Base-by-base conservation (phyloP, 1,140 invertebrate species). In the Psilanteris sp. region DNA sequence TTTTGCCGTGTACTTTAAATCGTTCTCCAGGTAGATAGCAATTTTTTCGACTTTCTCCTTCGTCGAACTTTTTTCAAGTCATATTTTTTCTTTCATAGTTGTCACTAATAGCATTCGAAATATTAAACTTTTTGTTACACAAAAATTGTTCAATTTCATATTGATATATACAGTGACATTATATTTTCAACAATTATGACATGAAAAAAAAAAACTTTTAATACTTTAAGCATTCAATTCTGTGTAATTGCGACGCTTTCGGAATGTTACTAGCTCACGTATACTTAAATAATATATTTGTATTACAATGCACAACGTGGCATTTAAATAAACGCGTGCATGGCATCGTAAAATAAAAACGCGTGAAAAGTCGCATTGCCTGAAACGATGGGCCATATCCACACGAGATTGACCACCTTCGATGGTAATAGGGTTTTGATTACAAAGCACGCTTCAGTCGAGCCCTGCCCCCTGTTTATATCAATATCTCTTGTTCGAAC, bases 401-500 rank as follows among this genome's bases (percentile, higher is more conserved):
- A 72, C 14, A 61, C 75, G 81, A 83, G 81, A 86, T 88, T 87
- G 85, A 86, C 85, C 86, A 87, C 83, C 85, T 88, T 70, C 78
- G 85, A 86, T 87, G 84, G 84, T 87, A 87, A 88, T 87, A 77
- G 83, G 79, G 55, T 73, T 79, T 80, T 87, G 86, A 88, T 87
- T 87, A 87, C 85, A 88, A 88, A 87, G 85, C 83, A 82, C 81
- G 81, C 75, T 83, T 31, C 80, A 80, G 37, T 62, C 62, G 36
- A 77, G 82, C 54, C 84, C 85, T 82, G 85, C 86, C 86, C 83
- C 83, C 86, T 85, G 85, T 88, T 88, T 87, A 88, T 88, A 88
- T 87, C 87, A 88, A 87, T 88, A 88, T 87, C 84, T 83, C 78
- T 79, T 57, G 75, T 77, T 81, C 78, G 68, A 71, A 74, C 74